Conservation (phyloP, 1,140 invertebrate species). For the Pseudomyrmex pallidus region DNA sequence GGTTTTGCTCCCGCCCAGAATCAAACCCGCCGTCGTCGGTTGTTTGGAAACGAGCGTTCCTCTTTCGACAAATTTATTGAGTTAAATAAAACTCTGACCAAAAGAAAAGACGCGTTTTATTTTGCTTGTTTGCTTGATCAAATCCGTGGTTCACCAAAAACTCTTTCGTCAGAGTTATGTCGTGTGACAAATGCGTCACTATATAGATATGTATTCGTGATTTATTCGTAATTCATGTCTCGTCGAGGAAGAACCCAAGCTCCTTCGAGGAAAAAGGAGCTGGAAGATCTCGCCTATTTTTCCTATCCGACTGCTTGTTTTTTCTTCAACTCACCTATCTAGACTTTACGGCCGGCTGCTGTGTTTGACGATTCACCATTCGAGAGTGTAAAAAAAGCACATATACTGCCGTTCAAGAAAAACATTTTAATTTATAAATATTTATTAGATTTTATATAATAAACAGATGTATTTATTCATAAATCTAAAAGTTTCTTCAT, state of each 20-base stretch:
- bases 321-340: slow-evolving; percentile 29
- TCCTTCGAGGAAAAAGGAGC: not conserved
- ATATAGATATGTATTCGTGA: too few species aligned
- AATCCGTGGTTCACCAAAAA: slow-evolving; percentile 2
- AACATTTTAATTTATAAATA: slow-evolving; percentile 20
- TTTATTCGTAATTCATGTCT: too few species aligned
- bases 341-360: not conserved
- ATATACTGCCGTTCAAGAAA: slow-evolving; percentile 2
- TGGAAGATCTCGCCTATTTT: not conserved
- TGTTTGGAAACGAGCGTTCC: slow-evolving; percentile 23
- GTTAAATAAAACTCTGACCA: slow-evolving; percentile 56
- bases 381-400: not conserved
- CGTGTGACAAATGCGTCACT: not conserved
- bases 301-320: not conserved
- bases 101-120: not conserved
- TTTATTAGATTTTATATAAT: too few species aligned
- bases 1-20: slow-evolving; percentile 35
- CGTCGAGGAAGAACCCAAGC: not conserved
- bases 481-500: not conserved
- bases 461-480: not conserved
- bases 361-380: slow-evolving; percentile 30
- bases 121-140: slow-evolving; percentile 3
- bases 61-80: slow-evolving; percentile 68
- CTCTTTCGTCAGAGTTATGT: too few species aligned
- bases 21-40: slow-evolving; percentile 27